Evolutionary conservation across 2,113 vertebrate genomes (phyloP).

Genomic region (Hyla sarda): DNA sequence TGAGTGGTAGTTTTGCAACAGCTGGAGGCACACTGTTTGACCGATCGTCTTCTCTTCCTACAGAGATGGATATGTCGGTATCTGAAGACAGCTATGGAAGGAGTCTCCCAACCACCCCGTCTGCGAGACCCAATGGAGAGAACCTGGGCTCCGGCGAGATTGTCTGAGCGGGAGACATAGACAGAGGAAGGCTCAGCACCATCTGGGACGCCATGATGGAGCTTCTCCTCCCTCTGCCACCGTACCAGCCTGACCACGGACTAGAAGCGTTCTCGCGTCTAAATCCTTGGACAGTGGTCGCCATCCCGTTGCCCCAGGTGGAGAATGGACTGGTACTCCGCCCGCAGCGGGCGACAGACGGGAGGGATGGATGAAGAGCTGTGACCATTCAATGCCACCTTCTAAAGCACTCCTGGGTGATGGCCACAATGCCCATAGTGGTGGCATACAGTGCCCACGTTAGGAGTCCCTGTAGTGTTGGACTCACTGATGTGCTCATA

Average conservation of each 20-base stretch:
- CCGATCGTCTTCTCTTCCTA: conserved; percentile 23
- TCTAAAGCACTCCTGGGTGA: not conserved
- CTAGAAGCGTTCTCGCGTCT: not conserved
- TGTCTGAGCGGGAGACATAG: not conserved
- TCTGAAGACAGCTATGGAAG: conserved; percentile 66
- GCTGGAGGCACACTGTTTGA: no score
- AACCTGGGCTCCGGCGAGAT: conserved; percentile 58
- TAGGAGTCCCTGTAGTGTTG: no score
- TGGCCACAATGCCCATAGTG: not conserved
- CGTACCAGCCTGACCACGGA: not conserved
- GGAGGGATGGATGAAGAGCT: not conserved
- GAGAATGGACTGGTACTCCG: not conserved
- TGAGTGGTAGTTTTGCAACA: no score
- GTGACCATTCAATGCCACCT: not conserved
- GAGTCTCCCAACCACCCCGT: conserved; percentile 65
- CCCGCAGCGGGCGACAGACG: not conserved
- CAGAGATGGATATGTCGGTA: conserved; percentile 76
- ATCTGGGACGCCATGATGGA: not conserved
- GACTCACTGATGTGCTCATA: no score
- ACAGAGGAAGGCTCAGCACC: no score
- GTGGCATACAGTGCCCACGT: not conserved
- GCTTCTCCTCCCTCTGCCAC: not conserved
- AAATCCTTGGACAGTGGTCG: no score
- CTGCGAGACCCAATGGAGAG: conserved; percentile 74
- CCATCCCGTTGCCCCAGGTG: no score